A percentile compares a stretch with the other conserved stretches of the same genome.
Evolutionary conservation across 2,797 vertebrate species (phyloP).

Genomic region (Phaenicophaeus curvirostris): DNA sequence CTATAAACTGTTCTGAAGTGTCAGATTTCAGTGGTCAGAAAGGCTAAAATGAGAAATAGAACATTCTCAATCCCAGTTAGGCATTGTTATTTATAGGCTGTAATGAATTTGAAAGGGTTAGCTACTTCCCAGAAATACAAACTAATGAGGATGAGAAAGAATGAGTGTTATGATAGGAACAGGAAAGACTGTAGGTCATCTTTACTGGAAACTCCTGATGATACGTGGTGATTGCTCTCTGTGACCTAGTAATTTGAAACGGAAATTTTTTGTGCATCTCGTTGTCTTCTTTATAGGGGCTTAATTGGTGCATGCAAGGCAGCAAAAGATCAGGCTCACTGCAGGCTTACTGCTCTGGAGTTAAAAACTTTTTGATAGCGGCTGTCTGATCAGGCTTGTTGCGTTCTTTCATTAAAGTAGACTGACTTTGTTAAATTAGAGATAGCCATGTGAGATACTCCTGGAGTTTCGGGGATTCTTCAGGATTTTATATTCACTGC

Average conservation of each 20-base stretch:
- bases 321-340: constrained; percentile 6
- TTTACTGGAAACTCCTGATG: neutral
- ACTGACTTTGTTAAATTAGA: constrained; percentile 4
- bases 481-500: neutral
- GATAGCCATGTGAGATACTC: neutral
- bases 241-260: neutral
- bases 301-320: neutral
- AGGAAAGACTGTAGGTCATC: neutral
- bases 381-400: neutral
- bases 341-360: constrained; percentile 10
- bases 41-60: neutral
- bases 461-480: neutral
- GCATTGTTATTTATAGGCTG: neutral
- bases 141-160: neutral
- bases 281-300: neutral
- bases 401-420: neutral
- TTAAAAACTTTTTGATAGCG: constrained; percentile 1
- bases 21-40: neutral
- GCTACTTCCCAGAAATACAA: neutral
- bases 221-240: neutral
- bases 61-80: neutral
- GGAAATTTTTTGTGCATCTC: neutral
- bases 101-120: neutral
- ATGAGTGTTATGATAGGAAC: neutral
- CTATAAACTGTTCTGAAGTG: neutral